Conservation (phyloP, 2,113 vertebrate genomes). For the Narcine bancroftii region DNA sequence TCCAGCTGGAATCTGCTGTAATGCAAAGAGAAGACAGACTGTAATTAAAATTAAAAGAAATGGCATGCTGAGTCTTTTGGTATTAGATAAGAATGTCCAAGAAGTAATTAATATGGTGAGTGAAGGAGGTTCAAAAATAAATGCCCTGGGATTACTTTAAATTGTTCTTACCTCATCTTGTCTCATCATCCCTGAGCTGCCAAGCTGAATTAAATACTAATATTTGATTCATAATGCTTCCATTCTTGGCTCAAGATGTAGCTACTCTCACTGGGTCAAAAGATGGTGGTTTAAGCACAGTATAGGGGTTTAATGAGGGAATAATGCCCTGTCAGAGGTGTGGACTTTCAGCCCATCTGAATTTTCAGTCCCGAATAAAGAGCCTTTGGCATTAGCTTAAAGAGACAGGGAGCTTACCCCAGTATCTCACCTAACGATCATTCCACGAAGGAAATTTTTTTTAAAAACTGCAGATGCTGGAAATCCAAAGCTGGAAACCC, state of each 20-base stretch:
- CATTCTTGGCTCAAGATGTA: background rate
- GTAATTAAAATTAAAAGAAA: background rate
- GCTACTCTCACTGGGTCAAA: background rate
- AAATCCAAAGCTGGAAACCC: too few species aligned
- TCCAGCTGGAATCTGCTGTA: background rate
- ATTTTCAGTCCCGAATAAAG: background rate
- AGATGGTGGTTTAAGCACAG: background rate
- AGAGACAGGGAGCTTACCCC: background rate
- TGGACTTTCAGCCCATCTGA: background rate
- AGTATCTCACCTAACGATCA: background rate
- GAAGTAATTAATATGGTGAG: background rate
- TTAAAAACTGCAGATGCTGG: too few species aligned
- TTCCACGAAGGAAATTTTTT: background rate
- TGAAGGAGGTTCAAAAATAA: background rate
- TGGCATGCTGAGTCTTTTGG: background rate
- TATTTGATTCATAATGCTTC: background rate
- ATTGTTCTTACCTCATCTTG: conserved; percentile 10
- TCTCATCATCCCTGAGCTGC: background rate
- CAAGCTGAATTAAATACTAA: background rate
- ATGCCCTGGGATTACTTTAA: background rate
- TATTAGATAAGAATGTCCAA: background rate
- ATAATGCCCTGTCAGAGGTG: background rate
- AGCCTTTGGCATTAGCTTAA: background rate
- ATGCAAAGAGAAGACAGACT: background rate
- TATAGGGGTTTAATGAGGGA: background rate